phyloP scores from a whole-genome alignment of 1,140 invertebrate species.

The Trichogramma pretiosum region DNA sequence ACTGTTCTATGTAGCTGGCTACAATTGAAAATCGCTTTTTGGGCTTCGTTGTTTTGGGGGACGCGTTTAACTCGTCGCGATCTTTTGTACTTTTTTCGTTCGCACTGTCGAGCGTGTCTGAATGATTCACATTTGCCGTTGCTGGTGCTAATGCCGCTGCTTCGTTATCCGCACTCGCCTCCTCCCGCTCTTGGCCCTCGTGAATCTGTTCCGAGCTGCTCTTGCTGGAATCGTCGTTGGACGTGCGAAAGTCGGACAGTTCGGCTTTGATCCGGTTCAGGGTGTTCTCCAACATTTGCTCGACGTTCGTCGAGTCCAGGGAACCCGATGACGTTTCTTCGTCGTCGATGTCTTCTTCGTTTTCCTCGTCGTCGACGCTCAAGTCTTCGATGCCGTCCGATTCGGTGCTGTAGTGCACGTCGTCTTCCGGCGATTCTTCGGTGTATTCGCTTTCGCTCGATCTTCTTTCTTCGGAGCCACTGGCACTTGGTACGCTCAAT shows the following conservation, averaged over 20 bases:
- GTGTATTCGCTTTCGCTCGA: neutral
- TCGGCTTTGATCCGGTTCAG: constrained; percentile 36
- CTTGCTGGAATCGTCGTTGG: constrained; percentile 3
- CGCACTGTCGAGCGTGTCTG: too few species aligned
- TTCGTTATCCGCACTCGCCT: constrained; percentile 18
- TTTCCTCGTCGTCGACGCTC: constrained; percentile 7
- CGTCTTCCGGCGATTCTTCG: constrained; percentile 2
- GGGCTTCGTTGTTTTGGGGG: constrained; percentile 21
- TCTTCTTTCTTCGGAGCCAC: neutral
- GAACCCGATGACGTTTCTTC: constrained; percentile 8
- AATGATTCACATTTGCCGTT: constrained; percentile 5
- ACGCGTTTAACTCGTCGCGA: constrained; percentile 17
- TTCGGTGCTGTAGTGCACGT: constrained; percentile 38
- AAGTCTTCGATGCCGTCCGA: constrained; percentile 35
- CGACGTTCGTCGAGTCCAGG: constrained; percentile 28
- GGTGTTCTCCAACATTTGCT: constrained; percentile 36
- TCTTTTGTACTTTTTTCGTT: constrained; percentile 20
- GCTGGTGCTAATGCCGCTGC: constrained; percentile 10
- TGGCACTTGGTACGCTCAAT: neutral
- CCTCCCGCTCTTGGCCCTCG: constrained; percentile 5
- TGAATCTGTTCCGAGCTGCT: neutral
- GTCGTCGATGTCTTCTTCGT: constrained; percentile 7
- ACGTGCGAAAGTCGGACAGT: constrained; percentile 30
- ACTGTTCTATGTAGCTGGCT: constrained; percentile 38
- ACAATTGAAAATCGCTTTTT: constrained; percentile 41